Percentiles rank a stretch among this genome's conserved stretches.
These are phyloP conservation scores for Strigops habroptila DNA, from an alignment of 2,113 vertebrate genomes.

Conservation along the genomic window DNA sequence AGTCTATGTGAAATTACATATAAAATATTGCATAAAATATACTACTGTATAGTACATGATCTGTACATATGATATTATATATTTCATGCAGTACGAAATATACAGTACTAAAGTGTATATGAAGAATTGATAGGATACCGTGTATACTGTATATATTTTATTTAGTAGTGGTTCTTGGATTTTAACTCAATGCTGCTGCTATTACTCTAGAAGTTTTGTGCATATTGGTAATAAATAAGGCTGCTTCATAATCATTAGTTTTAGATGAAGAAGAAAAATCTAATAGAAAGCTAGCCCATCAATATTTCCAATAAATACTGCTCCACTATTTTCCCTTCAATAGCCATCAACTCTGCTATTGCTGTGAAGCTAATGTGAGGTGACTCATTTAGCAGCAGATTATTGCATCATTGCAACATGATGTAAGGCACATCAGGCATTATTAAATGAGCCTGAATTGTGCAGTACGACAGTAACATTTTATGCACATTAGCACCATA, in stretches of 20 bases:
- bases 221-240: conserved; percentile 27
- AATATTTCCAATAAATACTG: conserved; percentile 54
- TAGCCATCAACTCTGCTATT: conserved; percentile 66
- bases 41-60: background rate
- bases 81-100: background rate
- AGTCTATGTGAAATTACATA: background rate
- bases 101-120: background rate
- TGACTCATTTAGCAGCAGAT: conserved; percentile 73
- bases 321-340: conserved; percentile 50
- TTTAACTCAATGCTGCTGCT: background rate
- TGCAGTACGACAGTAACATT: conserved; percentile 62
- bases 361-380: conserved; percentile 64
- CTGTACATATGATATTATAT: background rate
- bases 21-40: background rate
- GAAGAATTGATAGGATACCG: background rate
- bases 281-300: conserved; percentile 31
- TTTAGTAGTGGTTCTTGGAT: background rate
- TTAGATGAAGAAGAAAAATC: conserved; percentile 26
- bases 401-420: conserved; percentile 76
- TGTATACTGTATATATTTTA: background rate
- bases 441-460: conserved; percentile 75
- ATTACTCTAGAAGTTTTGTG: background rate
- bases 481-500: conserved; percentile 59
- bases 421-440: conserved; percentile 71
- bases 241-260: background rate